phyloP scores from a whole-genome alignment of 2,113 vertebrate genomes.

The Cyprinodon brontotheroides region DNA sequence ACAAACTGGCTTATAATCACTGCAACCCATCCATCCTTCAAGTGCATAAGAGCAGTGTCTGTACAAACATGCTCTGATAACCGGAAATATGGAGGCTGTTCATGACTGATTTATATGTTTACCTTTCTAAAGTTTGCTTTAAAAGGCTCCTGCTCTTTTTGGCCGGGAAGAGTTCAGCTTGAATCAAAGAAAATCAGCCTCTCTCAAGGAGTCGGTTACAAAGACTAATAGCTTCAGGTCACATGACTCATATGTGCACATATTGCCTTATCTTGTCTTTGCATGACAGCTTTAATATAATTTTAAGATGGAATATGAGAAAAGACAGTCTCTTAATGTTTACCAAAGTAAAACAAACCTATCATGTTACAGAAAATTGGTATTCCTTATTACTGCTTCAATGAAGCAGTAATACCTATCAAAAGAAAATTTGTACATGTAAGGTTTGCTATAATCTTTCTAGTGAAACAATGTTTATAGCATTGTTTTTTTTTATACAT shows the following conservation, averaged over 20 bases:
- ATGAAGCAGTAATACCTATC: background rate
- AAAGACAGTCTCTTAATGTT: background rate
- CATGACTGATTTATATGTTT: background rate
- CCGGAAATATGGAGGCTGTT: conserved; percentile 11
- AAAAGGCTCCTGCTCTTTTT: background rate
- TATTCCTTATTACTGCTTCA: background rate
- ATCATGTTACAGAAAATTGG: background rate
- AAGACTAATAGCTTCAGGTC: conserved; percentile 34
- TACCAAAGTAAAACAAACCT: background rate
- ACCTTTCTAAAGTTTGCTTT: background rate
- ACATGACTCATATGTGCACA: conserved; percentile 3
- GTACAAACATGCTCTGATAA: conserved; percentile 8
- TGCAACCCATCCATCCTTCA: conserved; percentile 38
- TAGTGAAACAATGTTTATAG: background rate
- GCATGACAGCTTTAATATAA: background rate
- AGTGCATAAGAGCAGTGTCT: background rate
- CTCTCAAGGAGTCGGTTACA: conserved; percentile 12
- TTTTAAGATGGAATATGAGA: background rate
- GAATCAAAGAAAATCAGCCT: conserved; percentile 2
- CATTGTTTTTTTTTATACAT: no score
- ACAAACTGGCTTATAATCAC: conserved; percentile 50
- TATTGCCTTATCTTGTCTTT: conserved; percentile 7
- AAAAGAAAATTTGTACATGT: no score
- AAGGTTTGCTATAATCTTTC: background rate
- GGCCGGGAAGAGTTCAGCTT: background rate